Evolutionary conservation across 2,797 vertebrate species (phyloP).

Genomic region (Xiphorhynchus erythropygius): DNA sequence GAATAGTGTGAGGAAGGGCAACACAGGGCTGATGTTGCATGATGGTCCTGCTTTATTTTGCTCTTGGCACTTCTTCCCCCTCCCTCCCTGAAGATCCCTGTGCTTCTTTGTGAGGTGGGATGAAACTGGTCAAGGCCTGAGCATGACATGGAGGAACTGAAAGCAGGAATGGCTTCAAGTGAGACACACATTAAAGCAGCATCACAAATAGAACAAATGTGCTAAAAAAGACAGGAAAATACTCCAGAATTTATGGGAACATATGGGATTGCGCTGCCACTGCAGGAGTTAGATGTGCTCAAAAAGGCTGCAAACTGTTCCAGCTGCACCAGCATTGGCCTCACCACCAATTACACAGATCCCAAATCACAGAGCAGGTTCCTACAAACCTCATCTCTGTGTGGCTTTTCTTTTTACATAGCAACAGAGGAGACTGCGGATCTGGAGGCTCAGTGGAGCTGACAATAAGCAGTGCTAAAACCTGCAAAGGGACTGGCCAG

Average conservation of each 20-base stretch:
- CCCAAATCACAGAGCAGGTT: not conserved
- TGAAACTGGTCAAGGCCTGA: not conserved
- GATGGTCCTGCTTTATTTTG: not conserved
- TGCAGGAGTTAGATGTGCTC: not conserved
- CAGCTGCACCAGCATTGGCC: not conserved
- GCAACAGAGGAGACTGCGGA: not conserved
- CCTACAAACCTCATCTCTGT: not conserved
- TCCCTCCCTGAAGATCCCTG: not conserved
- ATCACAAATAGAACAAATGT: not conserved
- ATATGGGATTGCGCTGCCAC: not conserved
- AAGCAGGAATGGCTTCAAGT: not conserved
- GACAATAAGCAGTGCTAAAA: not conserved
- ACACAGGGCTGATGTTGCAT: not conserved
- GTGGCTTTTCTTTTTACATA: not conserved
- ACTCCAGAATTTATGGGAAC: not conserved
- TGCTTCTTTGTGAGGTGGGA: not conserved
- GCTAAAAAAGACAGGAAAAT: not conserved
- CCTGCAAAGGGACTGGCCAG: not conserved
- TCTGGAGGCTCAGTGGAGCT: not conserved
- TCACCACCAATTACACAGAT: not conserved
- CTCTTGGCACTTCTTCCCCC: not conserved
- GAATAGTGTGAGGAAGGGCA: not conserved
- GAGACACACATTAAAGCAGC: not conserved
- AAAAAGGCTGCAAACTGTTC: not conserved
- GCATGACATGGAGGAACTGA: not conserved